Evolutionary conservation across 2,113 vertebrate species (phyloP).

Genomic region (Chelonoidis abingdonii): DNA sequence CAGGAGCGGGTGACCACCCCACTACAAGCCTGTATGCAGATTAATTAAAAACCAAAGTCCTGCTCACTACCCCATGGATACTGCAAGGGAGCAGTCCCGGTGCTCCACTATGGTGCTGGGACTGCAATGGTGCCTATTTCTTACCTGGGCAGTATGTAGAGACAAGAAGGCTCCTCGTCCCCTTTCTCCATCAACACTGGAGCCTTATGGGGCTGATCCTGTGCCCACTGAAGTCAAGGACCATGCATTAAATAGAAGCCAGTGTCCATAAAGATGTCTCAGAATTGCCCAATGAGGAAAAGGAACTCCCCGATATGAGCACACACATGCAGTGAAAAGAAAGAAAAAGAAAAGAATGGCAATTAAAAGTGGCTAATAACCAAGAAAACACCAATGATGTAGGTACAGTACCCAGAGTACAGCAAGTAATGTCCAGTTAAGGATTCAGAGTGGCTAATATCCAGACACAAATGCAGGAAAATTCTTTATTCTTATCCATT

Average conservation of each 20-base stretch:
- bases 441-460: accelerated
- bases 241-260: neutral
- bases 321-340: accelerated
- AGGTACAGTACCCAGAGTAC: neutral
- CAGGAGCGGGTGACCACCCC: too few relatives aligned
- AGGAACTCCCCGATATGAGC: neutral
- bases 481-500: neutral
- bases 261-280: neutral
- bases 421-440: neutral
- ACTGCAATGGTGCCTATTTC: neutral
- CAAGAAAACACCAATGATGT: neutral
- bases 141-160: accelerated
- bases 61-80: neutral
- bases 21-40: accelerated
- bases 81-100: neutral
- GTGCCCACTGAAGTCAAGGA: neutral
- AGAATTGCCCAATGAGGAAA: accelerated
- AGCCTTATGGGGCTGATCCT: accelerated
- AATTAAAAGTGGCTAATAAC: neutral
- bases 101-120: neutral
- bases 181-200: neutral
- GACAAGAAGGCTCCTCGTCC: neutral
- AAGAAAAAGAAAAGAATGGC: neutral
- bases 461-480: neutral
- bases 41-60: neutral